These are phyloP conservation scores for Mallotus villosus DNA, from an alignment of 2,797 vertebrate species.

Conservation along the genomic window DNA sequence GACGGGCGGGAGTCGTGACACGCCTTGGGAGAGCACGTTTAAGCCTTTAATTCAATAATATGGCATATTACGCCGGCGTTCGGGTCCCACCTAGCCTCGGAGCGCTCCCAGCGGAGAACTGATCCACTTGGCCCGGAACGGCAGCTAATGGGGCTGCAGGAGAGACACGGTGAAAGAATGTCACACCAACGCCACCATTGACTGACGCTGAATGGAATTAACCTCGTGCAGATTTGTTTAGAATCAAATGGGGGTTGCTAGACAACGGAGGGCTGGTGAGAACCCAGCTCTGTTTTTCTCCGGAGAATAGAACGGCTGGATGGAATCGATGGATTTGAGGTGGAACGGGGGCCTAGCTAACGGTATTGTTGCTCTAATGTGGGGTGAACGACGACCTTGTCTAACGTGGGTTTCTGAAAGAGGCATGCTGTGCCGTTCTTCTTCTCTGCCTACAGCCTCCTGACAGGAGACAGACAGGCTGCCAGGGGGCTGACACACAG, in stretches of 20 bases:
- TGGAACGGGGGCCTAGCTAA: neutral
- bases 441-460: too few species aligned
- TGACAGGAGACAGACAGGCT: neutral
- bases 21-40: constrained; percentile 56
- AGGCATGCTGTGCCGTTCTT: neutral
- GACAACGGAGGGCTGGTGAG: neutral
- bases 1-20: constrained; percentile 62
- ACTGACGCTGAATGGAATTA: neutral
- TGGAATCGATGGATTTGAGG: neutral
- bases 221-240: neutral
- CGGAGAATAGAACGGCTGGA: neutral
- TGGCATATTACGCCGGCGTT: constrained; percentile 71
- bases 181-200: neutral
- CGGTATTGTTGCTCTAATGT: neutral
- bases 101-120: constrained; percentile 58
- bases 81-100: constrained; percentile 67
- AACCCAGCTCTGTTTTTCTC: neutral
- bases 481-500: neutral
- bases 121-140: constrained; percentile 65
- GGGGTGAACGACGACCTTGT: neutral
- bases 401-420: too few species aligned
- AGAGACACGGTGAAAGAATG: too few species aligned
- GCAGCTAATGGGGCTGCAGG: neutral
- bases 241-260: neutral
- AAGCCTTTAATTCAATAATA: constrained; percentile 78